Evolutionary conservation across 2,797 vertebrate genomes (phyloP).

Genomic region (Sebastes hubbsi): DNA sequence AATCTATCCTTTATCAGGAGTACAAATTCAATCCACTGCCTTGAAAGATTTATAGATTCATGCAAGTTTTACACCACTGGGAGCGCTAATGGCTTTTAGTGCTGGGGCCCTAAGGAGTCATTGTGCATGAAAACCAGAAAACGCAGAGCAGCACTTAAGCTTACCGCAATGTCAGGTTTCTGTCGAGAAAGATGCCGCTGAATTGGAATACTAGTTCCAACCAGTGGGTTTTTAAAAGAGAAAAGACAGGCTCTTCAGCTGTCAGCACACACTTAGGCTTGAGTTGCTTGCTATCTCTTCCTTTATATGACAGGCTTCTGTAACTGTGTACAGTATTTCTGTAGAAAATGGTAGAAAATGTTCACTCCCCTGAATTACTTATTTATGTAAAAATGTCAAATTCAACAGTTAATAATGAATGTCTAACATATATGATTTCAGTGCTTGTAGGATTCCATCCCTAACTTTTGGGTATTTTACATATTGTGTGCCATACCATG

Average conservation of each 20-base stretch:
- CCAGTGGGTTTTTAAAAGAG: slow-evolving; percentile 33
- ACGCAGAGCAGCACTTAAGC: slow-evolving; percentile 81
- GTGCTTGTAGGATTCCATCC: neutral
- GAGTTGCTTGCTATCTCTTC: slow-evolving; percentile 25
- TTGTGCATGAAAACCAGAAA: slow-evolving; percentile 84
- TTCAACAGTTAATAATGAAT: slow-evolving; percentile 33
- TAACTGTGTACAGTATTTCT: slow-evolving; percentile 11
- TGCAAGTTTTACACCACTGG: slow-evolving; percentile 92
- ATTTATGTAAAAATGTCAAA: slow-evolving; percentile 35
- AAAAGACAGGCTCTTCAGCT: slow-evolving; percentile 40
- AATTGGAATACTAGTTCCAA: slow-evolving; percentile 52
- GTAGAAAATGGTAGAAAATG: slow-evolving; percentile 18
- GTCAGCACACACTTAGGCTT: slow-evolving; percentile 13
- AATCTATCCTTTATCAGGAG: slow-evolving; percentile 78
- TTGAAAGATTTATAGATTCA: slow-evolving; percentile 94
- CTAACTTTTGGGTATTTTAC: neutral
- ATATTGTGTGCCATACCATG: neutral
- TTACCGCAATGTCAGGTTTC: slow-evolving; percentile 77
- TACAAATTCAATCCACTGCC: slow-evolving; percentile 80
- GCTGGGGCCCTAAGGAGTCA: slow-evolving; percentile 83
- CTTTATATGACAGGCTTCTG: slow-evolving; percentile 31
- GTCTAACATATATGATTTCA: neutral
- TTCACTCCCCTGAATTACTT: slow-evolving; percentile 36
- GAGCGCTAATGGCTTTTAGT: slow-evolving; percentile 91
- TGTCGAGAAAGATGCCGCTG: slow-evolving; percentile 70